phyloP scores from a whole-genome alignment of 2,888 invertebrate species.

The Diarsia dahlii region DNA sequence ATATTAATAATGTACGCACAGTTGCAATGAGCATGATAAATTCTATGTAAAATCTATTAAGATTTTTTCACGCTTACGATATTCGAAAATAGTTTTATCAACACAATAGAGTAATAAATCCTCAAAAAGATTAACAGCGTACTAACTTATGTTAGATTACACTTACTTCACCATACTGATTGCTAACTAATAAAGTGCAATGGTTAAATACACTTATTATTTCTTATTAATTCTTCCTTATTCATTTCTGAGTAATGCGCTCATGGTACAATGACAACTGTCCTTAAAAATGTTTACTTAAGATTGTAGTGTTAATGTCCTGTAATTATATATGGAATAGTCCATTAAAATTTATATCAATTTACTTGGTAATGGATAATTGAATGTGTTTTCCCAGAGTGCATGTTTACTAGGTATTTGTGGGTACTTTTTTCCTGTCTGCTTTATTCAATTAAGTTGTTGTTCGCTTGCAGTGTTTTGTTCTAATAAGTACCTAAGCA shows the following conservation, averaged over 20 bases:
- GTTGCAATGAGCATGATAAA: background rate
- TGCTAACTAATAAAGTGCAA: background rate
- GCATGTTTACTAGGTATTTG: background rate
- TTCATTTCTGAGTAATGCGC: background rate
- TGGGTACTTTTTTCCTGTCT: background rate
- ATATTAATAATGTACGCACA: background rate
- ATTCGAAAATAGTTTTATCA: constrained; percentile 38
- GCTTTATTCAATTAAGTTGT: too few species aligned
- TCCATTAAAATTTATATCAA: constrained; percentile 27
- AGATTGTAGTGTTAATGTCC: constrained; percentile 2
- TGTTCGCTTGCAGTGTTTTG: background rate
- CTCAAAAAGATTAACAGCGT: constrained; percentile 13
- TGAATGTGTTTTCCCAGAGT: constrained; percentile 2
- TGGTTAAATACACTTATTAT: constrained; percentile 1
- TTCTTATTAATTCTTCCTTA: background rate
- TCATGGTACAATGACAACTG: background rate
- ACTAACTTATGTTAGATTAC: background rate
- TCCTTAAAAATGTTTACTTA: constrained; percentile 18
- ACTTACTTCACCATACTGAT: background rate
- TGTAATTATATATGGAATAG: constrained; percentile 8
- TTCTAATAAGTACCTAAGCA: too few species aligned
- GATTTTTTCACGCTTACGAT: constrained; percentile 14
- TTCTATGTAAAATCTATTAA: background rate
- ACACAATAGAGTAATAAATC: constrained; percentile 47
- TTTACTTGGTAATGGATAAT: constrained; percentile 7